Evolutionary conservation across 2,797 vertebrate genomes (phyloP).

Genomic region (Sebastiscus albofasciatus): DNA sequence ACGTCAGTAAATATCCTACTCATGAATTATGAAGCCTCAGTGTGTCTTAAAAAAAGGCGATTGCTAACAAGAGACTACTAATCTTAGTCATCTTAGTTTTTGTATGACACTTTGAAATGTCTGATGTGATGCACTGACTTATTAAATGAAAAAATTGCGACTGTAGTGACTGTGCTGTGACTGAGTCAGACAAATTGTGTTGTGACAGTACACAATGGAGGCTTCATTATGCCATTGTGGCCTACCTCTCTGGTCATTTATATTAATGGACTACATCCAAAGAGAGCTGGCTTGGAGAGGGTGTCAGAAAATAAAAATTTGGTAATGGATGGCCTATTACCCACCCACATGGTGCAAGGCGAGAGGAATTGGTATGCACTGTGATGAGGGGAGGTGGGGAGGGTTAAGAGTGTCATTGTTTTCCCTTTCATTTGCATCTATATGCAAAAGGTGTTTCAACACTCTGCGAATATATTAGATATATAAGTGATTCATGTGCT

Average conservation of each 20-base stretch:
- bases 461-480: conserved; percentile 10
- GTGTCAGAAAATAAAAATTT: conserved; percentile 65
- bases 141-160: conserved; percentile 10
- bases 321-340: conserved; percentile 68
- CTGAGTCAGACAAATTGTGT: conserved; percentile 40
- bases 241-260: conserved; percentile 53
- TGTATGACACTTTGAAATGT: not conserved
- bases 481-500: conserved; percentile 15
- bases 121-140: conserved; percentile 6
- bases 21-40: no score
- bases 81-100: not conserved
- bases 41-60: no score
- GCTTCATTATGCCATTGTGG: conserved; percentile 44
- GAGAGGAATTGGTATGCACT: conserved; percentile 58
- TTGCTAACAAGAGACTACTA: no score
- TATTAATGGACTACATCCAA: conserved; percentile 65
- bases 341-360: conserved; percentile 63
- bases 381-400: conserved; percentile 44
- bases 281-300: conserved; percentile 53
- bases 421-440: conserved; percentile 52
- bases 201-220: conserved; percentile 38
- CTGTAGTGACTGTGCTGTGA: not conserved
- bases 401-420: conserved; percentile 50
- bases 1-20: no score
- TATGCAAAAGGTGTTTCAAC: conserved; percentile 40